Evolutionary conservation across 2,888 invertebrate species (phyloP).

Genomic region (Drosophila maculinotata): DNA sequence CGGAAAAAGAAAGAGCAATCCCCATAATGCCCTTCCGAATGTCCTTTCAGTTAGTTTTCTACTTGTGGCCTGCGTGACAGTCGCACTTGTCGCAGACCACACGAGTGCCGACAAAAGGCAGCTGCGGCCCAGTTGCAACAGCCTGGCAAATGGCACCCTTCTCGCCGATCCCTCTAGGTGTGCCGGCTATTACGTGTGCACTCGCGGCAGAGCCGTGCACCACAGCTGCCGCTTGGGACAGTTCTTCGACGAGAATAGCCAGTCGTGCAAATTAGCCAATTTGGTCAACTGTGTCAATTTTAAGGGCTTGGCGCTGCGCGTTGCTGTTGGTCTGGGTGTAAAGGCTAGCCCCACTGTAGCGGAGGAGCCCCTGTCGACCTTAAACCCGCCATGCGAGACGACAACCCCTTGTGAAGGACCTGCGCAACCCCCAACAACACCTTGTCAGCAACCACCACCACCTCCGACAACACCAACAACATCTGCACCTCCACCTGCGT

Average conservation of each 20-base stretch:
- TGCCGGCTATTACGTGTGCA: conserved; percentile 43
- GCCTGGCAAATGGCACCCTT: conserved; percentile 26
- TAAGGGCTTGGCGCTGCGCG: conserved; percentile 41
- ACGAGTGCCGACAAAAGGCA: conserved; percentile 17
- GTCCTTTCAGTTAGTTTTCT: conserved; percentile 45
- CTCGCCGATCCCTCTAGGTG: conserved; percentile 41
- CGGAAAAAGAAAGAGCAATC: background rate
- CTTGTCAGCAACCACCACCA: background rate
- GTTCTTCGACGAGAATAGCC: conserved; percentile 32
- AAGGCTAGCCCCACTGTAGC: no score
- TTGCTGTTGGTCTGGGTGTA: background rate
- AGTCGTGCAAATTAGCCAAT: conserved; percentile 28
- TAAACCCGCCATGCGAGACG: conserved; percentile 22
- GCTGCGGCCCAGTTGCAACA: conserved; percentile 36
- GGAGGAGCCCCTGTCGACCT: conserved; percentile 7
- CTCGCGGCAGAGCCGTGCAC: conserved; percentile 33
- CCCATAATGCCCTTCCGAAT: background rate
- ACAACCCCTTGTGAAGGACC: conserved; percentile 5
- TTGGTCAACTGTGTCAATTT: conserved; percentile 46
- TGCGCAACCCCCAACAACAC: conserved; percentile 1
- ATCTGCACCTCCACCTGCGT: background rate
- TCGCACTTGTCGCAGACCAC: conserved; percentile 18
- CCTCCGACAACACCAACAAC: background rate
- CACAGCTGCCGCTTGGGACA: conserved; percentile 35
- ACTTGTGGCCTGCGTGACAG: conserved; percentile 44